Evolutionary conservation across 2,888 invertebrate genomes (phyloP).

Genomic region (Zootermopsis nevadensis): DNA sequence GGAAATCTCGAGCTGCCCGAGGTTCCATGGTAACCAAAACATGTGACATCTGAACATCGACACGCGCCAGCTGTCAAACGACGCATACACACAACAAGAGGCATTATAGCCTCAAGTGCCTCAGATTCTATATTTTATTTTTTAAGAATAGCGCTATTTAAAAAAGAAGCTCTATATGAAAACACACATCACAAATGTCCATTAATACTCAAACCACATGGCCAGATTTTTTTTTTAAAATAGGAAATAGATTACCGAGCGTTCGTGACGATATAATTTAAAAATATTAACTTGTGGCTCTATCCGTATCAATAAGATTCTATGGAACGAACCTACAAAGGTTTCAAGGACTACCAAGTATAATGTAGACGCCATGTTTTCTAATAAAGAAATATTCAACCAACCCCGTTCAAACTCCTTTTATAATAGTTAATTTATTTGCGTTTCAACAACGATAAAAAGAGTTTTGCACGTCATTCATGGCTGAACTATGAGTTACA

Average conservation of each 20-base stretch:
- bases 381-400: too few relatives aligned
- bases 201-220: constrained; percentile 18
- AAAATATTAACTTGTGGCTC: neutral
- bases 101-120: constrained; percentile 22
- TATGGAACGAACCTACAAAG: too few relatives aligned
- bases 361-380: too few relatives aligned
- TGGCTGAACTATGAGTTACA: too few relatives aligned
- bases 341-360: too few relatives aligned
- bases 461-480: too few relatives aligned
- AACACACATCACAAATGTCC: neutral
- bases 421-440: too few relatives aligned
- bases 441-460: too few relatives aligned
- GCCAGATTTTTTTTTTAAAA: constrained; percentile 24
- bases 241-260: neutral
- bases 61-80: constrained; percentile 40
- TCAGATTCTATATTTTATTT: constrained; percentile 6
- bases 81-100: neutral
- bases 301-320: neutral
- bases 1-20: constrained; percentile 28
- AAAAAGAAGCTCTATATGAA: neutral
- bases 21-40: constrained; percentile 1
- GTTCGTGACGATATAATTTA: neutral
- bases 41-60: constrained; percentile 32
- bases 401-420: too few relatives aligned
- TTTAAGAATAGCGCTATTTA: neutral